A percentile compares a stretch with the other conserved stretches of the same genome.
Conservation (phyloP, 2,888 invertebrate species). For the Corbicula japonica region DNA sequence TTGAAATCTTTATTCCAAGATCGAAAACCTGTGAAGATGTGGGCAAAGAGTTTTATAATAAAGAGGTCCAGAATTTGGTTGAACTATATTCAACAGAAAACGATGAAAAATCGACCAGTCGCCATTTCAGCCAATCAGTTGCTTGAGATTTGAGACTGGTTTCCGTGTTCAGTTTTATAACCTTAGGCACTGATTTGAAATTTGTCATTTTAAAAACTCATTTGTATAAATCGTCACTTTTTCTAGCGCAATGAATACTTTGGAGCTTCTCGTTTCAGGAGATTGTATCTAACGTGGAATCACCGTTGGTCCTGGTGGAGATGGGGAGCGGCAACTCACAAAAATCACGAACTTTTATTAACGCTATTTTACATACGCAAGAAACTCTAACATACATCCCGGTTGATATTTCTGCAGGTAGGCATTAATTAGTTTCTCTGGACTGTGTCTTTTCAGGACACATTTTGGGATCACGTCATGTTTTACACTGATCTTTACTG, state of each 20-base stretch:
- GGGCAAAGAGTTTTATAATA: constrained; percentile 35
- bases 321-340: constrained; percentile 67
- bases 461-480: background rate
- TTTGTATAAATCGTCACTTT: too few species aligned
- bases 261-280: constrained; percentile 58
- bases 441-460: background rate
- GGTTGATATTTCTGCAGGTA: constrained; percentile 65
- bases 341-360: constrained; percentile 59
- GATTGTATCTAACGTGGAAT: constrained; percentile 42
- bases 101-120: constrained; percentile 27
- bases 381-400: constrained; percentile 59
- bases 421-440: background rate
- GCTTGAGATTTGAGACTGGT: too few species aligned
- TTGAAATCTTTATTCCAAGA: too few species aligned
- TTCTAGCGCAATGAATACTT: background rate
- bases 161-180: too few species aligned
- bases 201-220: too few species aligned
- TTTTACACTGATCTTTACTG: background rate
- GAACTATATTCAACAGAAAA: constrained; percentile 38
- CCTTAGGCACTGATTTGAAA: too few species aligned
- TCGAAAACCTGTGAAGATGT: constrained; percentile 39
- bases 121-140: too few species aligned
- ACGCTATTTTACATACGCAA: constrained; percentile 53
- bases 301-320: constrained; percentile 56
- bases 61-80: constrained; percentile 20